Evolutionary conservation across 2,888 invertebrate genomes (phyloP), one percentile per base, ranked within the genome.

Genomic region (Colletes collaris): DNA sequence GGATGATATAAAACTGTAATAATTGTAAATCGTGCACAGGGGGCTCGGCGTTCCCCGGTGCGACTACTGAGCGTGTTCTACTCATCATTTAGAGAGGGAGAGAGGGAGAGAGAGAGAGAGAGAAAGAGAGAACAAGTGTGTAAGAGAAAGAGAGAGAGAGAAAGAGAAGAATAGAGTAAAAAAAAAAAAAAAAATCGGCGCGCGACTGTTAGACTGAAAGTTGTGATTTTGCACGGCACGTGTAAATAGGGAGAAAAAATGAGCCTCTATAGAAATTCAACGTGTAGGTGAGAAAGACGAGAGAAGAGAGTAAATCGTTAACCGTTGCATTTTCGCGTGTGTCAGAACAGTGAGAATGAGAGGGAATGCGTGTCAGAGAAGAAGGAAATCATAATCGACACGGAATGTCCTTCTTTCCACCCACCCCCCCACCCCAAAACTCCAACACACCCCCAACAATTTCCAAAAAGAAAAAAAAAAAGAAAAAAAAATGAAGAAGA

Each of bases 121-220:
- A 40, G 40, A 40, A 40, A 40, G 6, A 40, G 40, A 40, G 53
- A 46, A 27, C 35, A 13, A 8, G 68, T 60, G 50, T 67, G n/a
- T 27, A 8, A 60, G 13, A 27, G 27, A 62, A 6, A 27, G 46
- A 4, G 35, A 11, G n/a, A 11, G 7, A n/a, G 27, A 13, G 13
- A 37, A 13, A 64, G 37, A 58, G 11, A 50, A 60, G 44, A 59
- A 55, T 58, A 70, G 55, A 52, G 46, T 62, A 64, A 11, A 66
- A 79, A 59, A 53, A 66, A 67, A 40, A 46, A 84, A 40, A 16
- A 16, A 46, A 84, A 74, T 84, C 81, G 84, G 79, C 76, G 84
- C 81, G 83, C 83, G 82, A 89, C 70, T 86, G 87, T 89, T 86
- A 88, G 89, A 90, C 89, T 89, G 90, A 90, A 85, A 84, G 87